Percentiles rank a stretch among this genome's conserved stretches.
Evolutionary conservation across 2,797 vertebrate genomes (phyloP).

Genomic region (Pipistrellus nathusii): DNA sequence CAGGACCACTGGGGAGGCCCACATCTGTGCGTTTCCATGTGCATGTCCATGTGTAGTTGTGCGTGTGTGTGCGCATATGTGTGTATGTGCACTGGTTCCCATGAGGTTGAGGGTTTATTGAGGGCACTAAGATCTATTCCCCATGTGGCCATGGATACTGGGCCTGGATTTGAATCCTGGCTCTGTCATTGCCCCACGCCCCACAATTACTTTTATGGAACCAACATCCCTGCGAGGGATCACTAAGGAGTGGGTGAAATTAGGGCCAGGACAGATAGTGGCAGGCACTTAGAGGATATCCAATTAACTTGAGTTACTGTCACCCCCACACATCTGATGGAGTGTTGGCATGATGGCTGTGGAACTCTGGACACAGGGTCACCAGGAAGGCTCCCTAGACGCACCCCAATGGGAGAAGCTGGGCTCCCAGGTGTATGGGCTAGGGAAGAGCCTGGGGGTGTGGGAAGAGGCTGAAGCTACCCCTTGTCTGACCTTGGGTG

Average conservation of each 20-base stretch:
- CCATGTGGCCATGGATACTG: too few species aligned
- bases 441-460: background rate
- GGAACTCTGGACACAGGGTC: background rate
- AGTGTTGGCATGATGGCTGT: background rate
- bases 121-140: background rate
- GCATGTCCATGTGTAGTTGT: background rate
- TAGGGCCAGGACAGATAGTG: background rate
- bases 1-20: background rate
- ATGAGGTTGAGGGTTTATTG: background rate
- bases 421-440: background rate
- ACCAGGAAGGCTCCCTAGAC: background rate
- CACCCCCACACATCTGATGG: too few species aligned
- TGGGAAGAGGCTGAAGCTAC: background rate
- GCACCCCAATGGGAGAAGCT: background rate
- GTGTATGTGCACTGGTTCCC: fast-evolving
- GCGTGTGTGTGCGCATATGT: too few species aligned
- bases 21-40: too few species aligned
- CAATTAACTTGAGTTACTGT: background rate
- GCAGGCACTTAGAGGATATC: background rate
- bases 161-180: background rate
- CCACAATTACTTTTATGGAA: background rate
- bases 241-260: background rate
- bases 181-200: background rate
- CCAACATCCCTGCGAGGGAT: fast-evolving
- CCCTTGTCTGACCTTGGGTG: background rate